A percentile compares a stretch with the other conserved stretches of the same genome.
These are phyloP conservation scores for Notothenia rossii DNA, from an alignment of 2,113 vertebrate species.

Conservation along the genomic window DNA sequence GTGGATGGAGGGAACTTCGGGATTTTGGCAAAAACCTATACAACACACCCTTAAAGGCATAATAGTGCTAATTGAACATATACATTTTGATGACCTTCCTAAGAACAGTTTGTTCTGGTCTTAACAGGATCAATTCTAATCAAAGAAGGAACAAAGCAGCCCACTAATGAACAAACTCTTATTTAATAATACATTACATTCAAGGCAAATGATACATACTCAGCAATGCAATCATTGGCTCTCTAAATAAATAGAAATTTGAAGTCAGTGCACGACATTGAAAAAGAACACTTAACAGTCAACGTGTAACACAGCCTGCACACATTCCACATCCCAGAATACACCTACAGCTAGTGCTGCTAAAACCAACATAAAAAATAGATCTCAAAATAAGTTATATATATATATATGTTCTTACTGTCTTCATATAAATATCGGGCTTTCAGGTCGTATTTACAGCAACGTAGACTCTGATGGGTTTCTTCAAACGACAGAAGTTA, in stretches of 20 bases:
- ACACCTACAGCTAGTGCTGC: slow-evolving; percentile 68
- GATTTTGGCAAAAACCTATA: too few species aligned
- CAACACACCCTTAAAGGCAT: too few species aligned
- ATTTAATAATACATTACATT: slow-evolving; percentile 85
- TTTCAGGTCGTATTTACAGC: slow-evolving; percentile 78
- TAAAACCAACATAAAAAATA: slow-evolving; percentile 84
- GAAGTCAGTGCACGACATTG: slow-evolving; percentile 84
- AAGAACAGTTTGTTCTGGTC: too few species aligned
- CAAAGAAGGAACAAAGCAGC: not conserved
- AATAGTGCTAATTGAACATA: too few species aligned
- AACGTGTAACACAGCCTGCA: slow-evolving; percentile 79
- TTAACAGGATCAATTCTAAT: not conserved
- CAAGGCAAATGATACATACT: slow-evolving; percentile 84
- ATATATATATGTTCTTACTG: slow-evolving; percentile 45
- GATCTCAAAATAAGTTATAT: slow-evolving; percentile 77
- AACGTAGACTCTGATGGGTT: slow-evolving; percentile 71
- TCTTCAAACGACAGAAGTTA: slow-evolving; percentile 72
- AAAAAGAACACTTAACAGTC: slow-evolving; percentile 85
- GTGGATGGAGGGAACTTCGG: too few species aligned
- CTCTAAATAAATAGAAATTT: slow-evolving; percentile 77
- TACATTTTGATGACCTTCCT: too few species aligned
- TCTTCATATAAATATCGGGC: slow-evolving; percentile 80
- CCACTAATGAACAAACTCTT: slow-evolving; percentile 67
- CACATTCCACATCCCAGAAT: slow-evolving; percentile 74
- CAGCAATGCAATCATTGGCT: slow-evolving; percentile 78